Base-by-base conservation (phyloP, 2,797 vertebrate genomes). In the Gadopsis bispinosus region DNA sequence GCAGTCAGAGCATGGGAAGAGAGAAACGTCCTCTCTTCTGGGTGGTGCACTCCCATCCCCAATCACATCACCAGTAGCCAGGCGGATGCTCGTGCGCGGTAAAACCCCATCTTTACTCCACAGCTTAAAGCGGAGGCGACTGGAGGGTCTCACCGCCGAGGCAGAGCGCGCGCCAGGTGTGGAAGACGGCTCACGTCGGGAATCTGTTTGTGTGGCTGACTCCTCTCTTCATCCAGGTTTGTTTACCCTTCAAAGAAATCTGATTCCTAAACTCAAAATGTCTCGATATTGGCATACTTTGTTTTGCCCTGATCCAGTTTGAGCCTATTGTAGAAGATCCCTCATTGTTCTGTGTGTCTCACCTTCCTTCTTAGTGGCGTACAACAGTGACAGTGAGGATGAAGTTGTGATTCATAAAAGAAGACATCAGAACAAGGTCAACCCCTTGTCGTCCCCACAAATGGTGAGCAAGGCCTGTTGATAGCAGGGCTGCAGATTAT, bases 371-470 rank as follows among this genome's bases (percentile, higher is more conserved):
- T 50, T 50, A 92, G 92, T n/a, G 1, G 73, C 71, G n/a, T n/a
- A 29, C 26, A 70, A 14, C 87, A 93, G 88, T n/a, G 93, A 94
- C 83, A 92, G 92, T 7, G 94, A 95, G 10, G 94, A 94, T 1
- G 94, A 95, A 20, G 22, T 87, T 1, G 77, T 89, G 79, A 67
- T 87, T 58, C 77, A 41, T 59, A 94, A 88, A 80, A 83, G 84
- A 83, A 83, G 78, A 70, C 79, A 16, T 33, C 72, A 26, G 17
- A 78, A 75, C 66, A 90, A 87, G 70, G 50, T 85, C 64, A 92
- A 93, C 73, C 90, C 80, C 0, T 22, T 94, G 68, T 87, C 80
- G 0, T 95, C 94, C n/a, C 93, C 93, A 2, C 87, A 94, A 66
- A 55, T 81, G 87, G 92, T 93, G 70, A 87, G 83, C 37, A 72